Conservation (phyloP, 2,888 invertebrate genomes). For the Cynaeus angustus region DNA sequence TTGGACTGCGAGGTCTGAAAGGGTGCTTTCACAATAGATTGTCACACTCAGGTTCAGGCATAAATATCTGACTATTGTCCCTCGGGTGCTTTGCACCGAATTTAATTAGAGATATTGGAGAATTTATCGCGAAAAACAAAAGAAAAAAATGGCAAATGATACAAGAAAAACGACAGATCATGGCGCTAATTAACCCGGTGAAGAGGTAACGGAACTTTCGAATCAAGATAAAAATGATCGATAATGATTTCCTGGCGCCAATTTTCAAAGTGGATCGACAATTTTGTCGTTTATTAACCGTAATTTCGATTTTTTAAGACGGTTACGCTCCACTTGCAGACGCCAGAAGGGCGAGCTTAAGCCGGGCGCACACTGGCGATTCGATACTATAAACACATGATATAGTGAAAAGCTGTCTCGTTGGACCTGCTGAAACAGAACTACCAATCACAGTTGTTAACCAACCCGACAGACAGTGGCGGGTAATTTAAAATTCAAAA, state of each 20-base stretch:
- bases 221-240: slow-evolving; percentile 29
- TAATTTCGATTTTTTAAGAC: slow-evolving; percentile 37
- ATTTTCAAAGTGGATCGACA: slow-evolving; percentile 30
- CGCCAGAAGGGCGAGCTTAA: slow-evolving; percentile 2
- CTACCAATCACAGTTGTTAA: too few species aligned
- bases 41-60: slow-evolving; percentile 64
- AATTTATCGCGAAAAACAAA: slow-evolving; percentile 52
- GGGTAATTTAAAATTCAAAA: too few species aligned
- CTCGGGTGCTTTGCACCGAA: slow-evolving; percentile 54
- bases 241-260: slow-evolving; percentile 35
- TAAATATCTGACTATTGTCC: slow-evolving; percentile 65
- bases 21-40: slow-evolving; percentile 64
- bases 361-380: not conserved
- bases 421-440: too few species aligned
- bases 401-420: too few species aligned
- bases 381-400: too few species aligned
- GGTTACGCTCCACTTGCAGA: not conserved
- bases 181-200: slow-evolving; percentile 18
- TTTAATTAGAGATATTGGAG: slow-evolving; percentile 64
- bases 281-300: slow-evolving; percentile 50
- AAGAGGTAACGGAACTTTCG: slow-evolving; percentile 29
- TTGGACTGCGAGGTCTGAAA: slow-evolving; percentile 56
- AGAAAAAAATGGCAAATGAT: not conserved
- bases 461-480: too few species aligned
- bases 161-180: slow-evolving; percentile 14